phyloP scores from a whole-genome alignment of 2,888 invertebrate genomes.

The Synanthedon vespiformis region DNA sequence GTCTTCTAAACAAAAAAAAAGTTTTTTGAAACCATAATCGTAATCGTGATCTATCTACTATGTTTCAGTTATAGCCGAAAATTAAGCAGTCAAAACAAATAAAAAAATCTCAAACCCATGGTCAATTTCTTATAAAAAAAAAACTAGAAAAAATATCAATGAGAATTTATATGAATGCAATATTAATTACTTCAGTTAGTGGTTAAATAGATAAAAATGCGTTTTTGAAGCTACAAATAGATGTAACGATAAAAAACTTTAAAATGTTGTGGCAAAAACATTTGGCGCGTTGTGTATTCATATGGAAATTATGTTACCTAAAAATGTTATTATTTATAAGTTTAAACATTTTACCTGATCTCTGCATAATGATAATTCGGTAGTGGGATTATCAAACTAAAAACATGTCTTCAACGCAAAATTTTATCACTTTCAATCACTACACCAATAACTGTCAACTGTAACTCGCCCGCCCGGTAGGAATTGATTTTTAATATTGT shows the following conservation, averaged over 20 bases:
- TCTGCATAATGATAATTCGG: conserved; percentile 51
- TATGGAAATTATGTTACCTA: neutral
- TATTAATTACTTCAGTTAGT: too few species aligned
- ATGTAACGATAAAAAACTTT: neutral
- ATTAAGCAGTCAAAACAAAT: too few species aligned
- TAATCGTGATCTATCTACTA: too few species aligned
- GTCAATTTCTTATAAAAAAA: too few species aligned
- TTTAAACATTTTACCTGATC: conserved; percentile 49
- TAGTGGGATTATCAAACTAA: conserved; percentile 40
- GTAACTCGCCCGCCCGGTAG: conserved; percentile 52
- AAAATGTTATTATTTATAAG: neutral
- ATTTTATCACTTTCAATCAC: conserved; percentile 30
- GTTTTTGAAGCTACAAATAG: conserved; percentile 4
- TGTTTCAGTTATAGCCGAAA: too few species aligned
- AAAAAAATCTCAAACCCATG: too few species aligned
- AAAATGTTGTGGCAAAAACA: neutral
- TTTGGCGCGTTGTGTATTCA: conserved; percentile 4
- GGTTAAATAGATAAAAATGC: neutral
- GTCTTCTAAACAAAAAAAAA: too few species aligned
- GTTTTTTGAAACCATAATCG: too few species aligned
- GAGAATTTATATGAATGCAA: too few species aligned
- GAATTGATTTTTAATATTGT: conserved; percentile 50
- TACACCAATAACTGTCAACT: conserved; percentile 45
- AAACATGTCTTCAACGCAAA: conserved; percentile 53
- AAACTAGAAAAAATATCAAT: too few species aligned